Evolutionary conservation across 2,113 vertebrate species (phyloP).

Genomic region (Percopsis transmontana): DNA sequence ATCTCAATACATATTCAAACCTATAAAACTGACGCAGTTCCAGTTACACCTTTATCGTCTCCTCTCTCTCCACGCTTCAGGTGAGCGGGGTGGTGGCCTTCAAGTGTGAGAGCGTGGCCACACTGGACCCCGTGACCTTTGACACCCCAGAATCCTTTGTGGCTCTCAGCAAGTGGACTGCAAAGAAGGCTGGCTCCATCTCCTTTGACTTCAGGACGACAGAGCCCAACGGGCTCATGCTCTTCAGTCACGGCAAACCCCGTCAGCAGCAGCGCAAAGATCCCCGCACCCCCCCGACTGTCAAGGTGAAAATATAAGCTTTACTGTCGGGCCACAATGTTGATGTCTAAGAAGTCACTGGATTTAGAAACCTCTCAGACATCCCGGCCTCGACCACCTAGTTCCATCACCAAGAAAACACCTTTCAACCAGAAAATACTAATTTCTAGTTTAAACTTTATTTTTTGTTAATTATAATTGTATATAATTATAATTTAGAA

Average conservation of each 20-base stretch:
- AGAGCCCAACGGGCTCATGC: constrained; percentile 94
- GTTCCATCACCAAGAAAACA: too few relatives aligned
- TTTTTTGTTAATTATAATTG: too few relatives aligned
- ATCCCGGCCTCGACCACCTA: too few relatives aligned
- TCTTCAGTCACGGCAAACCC: constrained; percentile 96
- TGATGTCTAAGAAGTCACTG: too few relatives aligned
- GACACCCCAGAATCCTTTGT: constrained; percentile 97
- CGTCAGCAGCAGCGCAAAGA: constrained; percentile 89
- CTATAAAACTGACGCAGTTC: too few relatives aligned
- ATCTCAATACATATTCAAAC: too few relatives aligned
- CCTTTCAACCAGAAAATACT: too few relatives aligned
- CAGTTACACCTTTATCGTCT: neutral
- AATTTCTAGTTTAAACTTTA: too few relatives aligned
- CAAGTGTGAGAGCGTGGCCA: constrained; percentile 97
- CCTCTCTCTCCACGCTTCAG: constrained; percentile 28
- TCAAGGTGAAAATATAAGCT: constrained; percentile 78
- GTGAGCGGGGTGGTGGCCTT: constrained; percentile 96
- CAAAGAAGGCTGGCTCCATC: constrained; percentile 97
- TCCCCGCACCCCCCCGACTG: constrained; percentile 89
- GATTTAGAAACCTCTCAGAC: too few relatives aligned
- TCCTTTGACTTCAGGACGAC: constrained; percentile 98
- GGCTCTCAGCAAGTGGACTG: constrained; percentile 95
- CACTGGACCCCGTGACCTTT: constrained; percentile 96
- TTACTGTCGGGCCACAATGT: too few relatives aligned
- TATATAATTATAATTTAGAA: too few relatives aligned